phyloP scores from a whole-genome alignment of 2,797 vertebrate genomes.

The Okamejei kenojei region DNA sequence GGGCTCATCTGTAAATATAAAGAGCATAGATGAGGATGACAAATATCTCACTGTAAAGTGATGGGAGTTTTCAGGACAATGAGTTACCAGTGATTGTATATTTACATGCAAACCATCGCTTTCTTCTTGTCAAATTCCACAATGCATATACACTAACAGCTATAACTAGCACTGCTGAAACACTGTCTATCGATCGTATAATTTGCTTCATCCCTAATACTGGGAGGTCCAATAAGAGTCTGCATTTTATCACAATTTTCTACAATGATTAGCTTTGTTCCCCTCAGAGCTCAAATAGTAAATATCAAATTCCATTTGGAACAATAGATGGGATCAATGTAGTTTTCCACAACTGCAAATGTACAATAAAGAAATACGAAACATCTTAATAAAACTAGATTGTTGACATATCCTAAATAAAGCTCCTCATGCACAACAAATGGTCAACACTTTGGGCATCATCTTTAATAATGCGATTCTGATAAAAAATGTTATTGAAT shows the following conservation, averaged over 20 bases:
- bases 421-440: background rate
- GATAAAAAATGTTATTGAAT: background rate
- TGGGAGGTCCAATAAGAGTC: background rate
- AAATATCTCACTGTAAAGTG: background rate
- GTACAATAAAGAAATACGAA: background rate
- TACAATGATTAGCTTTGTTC: background rate
- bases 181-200: background rate
- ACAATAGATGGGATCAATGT: background rate
- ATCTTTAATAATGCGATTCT: background rate
- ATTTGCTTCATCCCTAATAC: background rate
- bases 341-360: background rate
- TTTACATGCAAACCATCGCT: background rate
- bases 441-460: background rate
- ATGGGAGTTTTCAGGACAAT: background rate
- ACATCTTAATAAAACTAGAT: background rate
- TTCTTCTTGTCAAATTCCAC: background rate
- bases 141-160: background rate
- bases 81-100: background rate
- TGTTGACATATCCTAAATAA: background rate
- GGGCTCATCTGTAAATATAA: slow-evolving; percentile 55
- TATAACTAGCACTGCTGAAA: background rate
- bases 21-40: slow-evolving; percentile 16
- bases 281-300: background rate
- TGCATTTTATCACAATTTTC: background rate
- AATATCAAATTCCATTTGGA: background rate